Percentiles rank a stretch among this genome's conserved stretches.
Conservation (phyloP, 37 sponge, comb jelly and placozoan genomes). For the Tethya wilhelma region DNA sequence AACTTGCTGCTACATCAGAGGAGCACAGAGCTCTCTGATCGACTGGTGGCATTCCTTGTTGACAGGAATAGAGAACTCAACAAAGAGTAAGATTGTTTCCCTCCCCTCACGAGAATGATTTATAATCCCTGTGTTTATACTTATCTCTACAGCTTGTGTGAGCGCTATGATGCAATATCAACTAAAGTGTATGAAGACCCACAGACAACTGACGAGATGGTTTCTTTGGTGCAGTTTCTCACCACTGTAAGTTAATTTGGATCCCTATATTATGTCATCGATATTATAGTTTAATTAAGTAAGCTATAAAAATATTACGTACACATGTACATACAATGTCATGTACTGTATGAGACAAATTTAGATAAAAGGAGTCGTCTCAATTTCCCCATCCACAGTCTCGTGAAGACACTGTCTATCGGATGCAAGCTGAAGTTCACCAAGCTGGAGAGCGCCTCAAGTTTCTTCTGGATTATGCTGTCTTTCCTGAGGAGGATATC, state of each 20-base stretch:
- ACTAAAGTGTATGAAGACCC: conserved; percentile 83
- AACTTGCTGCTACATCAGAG: conserved; percentile 59
- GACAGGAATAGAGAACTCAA: conserved; percentile 87
- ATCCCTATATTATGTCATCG: neutral
- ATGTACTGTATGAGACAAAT: too few species aligned
- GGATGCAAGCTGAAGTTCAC: conserved; percentile 73
- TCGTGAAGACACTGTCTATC: conserved; percentile 70
- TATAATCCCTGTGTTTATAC: neutral
- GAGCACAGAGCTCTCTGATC: conserved; percentile 52
- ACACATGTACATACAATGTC: too few species aligned
- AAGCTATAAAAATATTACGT: too few species aligned
- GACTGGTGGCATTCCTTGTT: conserved; percentile 52
- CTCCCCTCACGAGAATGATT: too few species aligned
- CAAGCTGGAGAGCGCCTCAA: conserved; percentile 80
- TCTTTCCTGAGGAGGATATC: conserved; percentile 89
- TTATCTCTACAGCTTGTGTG: conserved; percentile 72
- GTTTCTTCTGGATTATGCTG: conserved; percentile 91
- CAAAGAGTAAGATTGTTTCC: conserved; percentile 79
- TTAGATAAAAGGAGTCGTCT: too few species aligned
- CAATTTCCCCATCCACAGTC: conserved; percentile 23
- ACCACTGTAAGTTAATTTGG: conserved; percentile 36
- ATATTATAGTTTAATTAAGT: too few species aligned
- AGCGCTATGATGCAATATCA: conserved; percentile 85
- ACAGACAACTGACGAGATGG: conserved; percentile 81
- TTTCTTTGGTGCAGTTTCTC: conserved; percentile 81